Percentiles rank a stretch among this genome's conserved stretches.
Evolutionary conservation across 1,140 invertebrate genomes (phyloP).

Genomic region (Ridgeia piscesae): DNA sequence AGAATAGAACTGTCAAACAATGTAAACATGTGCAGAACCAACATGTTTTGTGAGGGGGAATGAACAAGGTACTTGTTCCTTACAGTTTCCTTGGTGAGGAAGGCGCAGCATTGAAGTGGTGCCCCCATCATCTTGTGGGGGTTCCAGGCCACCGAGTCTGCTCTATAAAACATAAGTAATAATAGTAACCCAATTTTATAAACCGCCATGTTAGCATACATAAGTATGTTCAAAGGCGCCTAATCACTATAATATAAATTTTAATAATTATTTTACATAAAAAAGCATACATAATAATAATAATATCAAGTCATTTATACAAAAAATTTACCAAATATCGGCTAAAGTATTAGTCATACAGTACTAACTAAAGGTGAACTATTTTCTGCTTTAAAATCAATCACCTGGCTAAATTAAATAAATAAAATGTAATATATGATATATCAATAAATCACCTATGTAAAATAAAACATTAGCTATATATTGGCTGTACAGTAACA

Average conservation of each 20-base stretch:
- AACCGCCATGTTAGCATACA: background rate
- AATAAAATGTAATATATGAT: background rate
- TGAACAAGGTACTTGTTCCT: conserved; percentile 63
- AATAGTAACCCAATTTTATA: too few relatives aligned
- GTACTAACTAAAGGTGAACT: too few relatives aligned
- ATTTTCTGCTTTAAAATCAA: too few relatives aligned
- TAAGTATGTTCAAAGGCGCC: too few relatives aligned
- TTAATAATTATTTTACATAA: too few relatives aligned
- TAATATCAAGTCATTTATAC: too few relatives aligned
- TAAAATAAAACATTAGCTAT: background rate
- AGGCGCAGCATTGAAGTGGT: conserved; percentile 93
- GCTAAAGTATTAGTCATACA: too few relatives aligned
- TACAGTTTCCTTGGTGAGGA: conserved; percentile 76
- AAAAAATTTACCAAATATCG: too few relatives aligned
- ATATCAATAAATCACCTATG: background rate
- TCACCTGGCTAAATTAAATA: too few relatives aligned
- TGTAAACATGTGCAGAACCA: background rate
- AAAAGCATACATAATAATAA: too few relatives aligned
- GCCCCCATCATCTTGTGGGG: conserved; percentile 98
- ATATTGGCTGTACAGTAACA: too few relatives aligned
- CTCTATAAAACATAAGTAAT: conserved; percentile 67
- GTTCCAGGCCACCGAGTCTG: conserved; percentile 98
- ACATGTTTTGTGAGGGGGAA: background rate
- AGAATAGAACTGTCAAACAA: background rate
- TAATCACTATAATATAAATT: too few relatives aligned